Percentiles rank a stretch among this genome's conserved stretches.
phyloP scores from a whole-genome alignment of 2,113 vertebrate species.

The Tachysurus vachellii region DNA sequence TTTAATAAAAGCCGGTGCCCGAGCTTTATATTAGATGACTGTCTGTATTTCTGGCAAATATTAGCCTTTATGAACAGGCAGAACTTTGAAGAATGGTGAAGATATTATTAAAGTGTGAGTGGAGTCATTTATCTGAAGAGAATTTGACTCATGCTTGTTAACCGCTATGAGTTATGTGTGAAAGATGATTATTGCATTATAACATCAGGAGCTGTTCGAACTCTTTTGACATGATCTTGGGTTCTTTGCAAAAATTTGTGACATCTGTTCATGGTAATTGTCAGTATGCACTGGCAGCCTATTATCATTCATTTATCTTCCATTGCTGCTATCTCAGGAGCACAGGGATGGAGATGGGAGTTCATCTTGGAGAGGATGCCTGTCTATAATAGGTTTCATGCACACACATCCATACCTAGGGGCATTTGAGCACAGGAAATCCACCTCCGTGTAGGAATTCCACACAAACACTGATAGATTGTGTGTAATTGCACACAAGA shows the following conservation, averaged over 20 bases:
- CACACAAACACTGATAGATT: background rate
- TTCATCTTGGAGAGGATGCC: background rate
- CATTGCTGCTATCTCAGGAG: background rate
- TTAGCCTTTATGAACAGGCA: background rate
- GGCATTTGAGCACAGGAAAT: background rate
- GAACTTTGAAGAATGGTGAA: background rate
- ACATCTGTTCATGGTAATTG: background rate
- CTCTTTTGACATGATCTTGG: background rate
- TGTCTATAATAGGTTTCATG: background rate
- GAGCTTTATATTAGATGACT: background rate
- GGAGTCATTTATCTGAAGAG: background rate
- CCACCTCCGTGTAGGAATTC: background rate
- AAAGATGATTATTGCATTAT: background rate
- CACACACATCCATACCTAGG: background rate
- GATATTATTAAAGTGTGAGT: background rate
- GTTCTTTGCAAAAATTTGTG: background rate
- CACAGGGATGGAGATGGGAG: background rate
- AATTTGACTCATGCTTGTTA: background rate
- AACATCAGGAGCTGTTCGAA: background rate
- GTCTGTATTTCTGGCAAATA: background rate
- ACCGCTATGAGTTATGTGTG: background rate
- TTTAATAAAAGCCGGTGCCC: background rate
- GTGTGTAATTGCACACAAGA: background rate
- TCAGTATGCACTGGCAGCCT: background rate
- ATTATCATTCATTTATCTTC: background rate